Percentiles rank a stretch among this genome's conserved stretches.
Conservation (phyloP, 2,113 vertebrate genomes). For the Istiophorus platypterus region DNA sequence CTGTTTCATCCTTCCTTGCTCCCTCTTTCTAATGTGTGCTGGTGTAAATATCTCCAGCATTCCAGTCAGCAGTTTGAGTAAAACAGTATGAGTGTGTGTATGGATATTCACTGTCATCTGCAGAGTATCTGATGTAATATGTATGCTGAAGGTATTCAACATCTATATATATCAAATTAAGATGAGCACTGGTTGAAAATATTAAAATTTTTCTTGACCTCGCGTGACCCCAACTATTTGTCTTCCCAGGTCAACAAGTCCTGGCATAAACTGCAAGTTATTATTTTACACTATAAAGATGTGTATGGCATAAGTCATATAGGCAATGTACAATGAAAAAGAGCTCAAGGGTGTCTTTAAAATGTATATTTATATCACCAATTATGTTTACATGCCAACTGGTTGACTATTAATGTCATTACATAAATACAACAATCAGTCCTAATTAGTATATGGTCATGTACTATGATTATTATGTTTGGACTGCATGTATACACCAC, state of each 20-base stretch:
- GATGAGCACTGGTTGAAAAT: not conserved
- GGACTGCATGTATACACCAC: conserved; percentile 5
- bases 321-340: not conserved
- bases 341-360: not conserved
- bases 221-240: not conserved
- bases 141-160: not conserved
- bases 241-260: not conserved
- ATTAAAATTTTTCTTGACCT: not conserved
- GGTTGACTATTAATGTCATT: not conserved
- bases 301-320: not conserved
- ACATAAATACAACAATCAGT: not conserved
- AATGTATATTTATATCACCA: not conserved
- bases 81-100: not conserved
- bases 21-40: conserved; percentile 42
- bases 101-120: conserved; percentile 18
- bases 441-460: not conserved
- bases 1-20: conserved; percentile 45
- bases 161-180: not conserved
- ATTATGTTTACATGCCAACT: not conserved
- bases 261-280: not conserved
- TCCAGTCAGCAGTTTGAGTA: conserved; percentile 26
- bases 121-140: no score
- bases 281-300: not conserved
- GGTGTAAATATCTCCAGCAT: conserved; percentile 57
- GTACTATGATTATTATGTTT: not conserved